A percentile compares a stretch with the other conserved stretches of the same genome.
Conservation (phyloP, 1,140 invertebrate species). For the Musca domestica region DNA sequence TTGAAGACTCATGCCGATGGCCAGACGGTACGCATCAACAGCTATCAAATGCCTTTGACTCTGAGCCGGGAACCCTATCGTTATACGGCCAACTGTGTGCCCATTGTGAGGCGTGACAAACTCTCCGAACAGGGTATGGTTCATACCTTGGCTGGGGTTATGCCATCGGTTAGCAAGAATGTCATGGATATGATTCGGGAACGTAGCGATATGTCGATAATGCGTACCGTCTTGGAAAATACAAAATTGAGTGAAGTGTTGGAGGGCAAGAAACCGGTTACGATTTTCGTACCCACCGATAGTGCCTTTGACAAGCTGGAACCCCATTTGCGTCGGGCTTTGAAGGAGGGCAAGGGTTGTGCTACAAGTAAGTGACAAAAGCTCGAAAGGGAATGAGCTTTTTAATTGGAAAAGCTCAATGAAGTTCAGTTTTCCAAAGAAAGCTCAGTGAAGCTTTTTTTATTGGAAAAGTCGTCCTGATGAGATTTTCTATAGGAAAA, state of each 20-base stretch:
- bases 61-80: conserved; percentile 45
- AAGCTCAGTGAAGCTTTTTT: no score
- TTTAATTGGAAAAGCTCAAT: no score
- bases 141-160: conserved; percentile 64
- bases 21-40: conserved; percentile 62
- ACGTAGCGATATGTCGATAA: conserved; percentile 51
- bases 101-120: conserved; percentile 54
- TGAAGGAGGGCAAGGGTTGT: conserved; percentile 55
- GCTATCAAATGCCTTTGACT: conserved; percentile 56
- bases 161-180: conserved; percentile 58
- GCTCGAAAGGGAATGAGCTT: no score
- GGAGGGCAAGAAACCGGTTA: conserved; percentile 60
- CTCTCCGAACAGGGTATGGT: conserved; percentile 67
- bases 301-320: conserved; percentile 62
- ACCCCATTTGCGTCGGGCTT: conserved; percentile 50
- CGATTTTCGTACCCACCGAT: conserved; percentile 66
- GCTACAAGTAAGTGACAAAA: conserved; percentile 57
- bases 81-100: conserved; percentile 60
- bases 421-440: no score
- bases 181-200: conserved; percentile 55
- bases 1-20: conserved; percentile 54
- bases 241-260: conserved; percentile 47
- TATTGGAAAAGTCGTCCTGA: no score
- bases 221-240: conserved; percentile 50
- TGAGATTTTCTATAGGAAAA: no score